A percentile compares a stretch with the other conserved stretches of the same genome.
phyloP scores from a whole-genome alignment of 1,140 invertebrate genomes.

The Aricia agestis region DNA sequence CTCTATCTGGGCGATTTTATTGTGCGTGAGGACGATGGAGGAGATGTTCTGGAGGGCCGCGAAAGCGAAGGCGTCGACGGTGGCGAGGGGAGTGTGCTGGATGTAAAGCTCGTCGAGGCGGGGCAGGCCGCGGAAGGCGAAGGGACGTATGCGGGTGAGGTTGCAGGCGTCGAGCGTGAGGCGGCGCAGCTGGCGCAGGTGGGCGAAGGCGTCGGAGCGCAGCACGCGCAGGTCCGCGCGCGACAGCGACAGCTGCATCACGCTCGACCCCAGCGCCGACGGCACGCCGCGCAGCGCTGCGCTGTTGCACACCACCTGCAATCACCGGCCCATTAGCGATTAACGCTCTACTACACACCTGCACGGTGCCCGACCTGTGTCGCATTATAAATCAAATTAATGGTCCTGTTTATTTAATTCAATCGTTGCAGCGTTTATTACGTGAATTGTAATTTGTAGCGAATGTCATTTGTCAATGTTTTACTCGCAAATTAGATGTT shows the following conservation, averaged over 20 bases:
- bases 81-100: conserved; percentile 86
- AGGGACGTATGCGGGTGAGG: conserved; percentile 85
- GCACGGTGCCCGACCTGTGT: not conserved
- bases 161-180: conserved; percentile 88
- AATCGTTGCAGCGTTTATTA: conserved; percentile 12
- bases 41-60: conserved; percentile 88
- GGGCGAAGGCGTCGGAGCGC: conserved; percentile 86
- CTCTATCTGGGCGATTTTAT: conserved; percentile 86
- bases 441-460: not conserved
- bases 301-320: conserved; percentile 90
- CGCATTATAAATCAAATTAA: conserved; percentile 1
- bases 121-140: conserved; percentile 87
- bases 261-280: conserved; percentile 81
- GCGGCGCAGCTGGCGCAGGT: conserved; percentile 82
- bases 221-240: conserved; percentile 88
- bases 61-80: conserved; percentile 86
- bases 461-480: conserved; percentile 19
- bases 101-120: conserved; percentile 86
- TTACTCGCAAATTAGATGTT: not conserved
- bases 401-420: conserved; percentile 20
- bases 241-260: conserved; percentile 88
- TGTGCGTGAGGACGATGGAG: conserved; percentile 84
- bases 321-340: conserved; percentile 25
- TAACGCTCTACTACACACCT: conserved; percentile 5
- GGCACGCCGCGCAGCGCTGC: conserved; percentile 87